Evolutionary conservation across 2,888 invertebrate species (phyloP), one percentile per base, ranked within the genome.

Genomic region (Heterodera filipjevi): DNA sequence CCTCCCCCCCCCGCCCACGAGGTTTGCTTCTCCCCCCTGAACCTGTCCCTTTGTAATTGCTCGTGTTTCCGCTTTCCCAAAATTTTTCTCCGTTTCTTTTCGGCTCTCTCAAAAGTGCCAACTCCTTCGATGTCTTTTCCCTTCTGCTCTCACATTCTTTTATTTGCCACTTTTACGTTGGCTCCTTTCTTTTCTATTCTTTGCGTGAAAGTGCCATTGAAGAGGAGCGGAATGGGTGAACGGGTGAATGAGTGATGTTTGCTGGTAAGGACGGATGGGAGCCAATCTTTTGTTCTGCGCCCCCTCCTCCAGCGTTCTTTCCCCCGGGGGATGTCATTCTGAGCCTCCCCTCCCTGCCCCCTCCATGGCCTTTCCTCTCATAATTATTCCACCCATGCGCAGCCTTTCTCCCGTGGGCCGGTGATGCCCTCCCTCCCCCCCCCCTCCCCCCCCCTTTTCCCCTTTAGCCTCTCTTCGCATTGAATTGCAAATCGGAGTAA

Each of bases 401-500:
- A 59, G 59, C n/a, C 59, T 59, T 22, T n/a, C n/a, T n/a, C 22
- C 59, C 27, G n/a, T 19, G 3, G 27, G 59, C n/a, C 59, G 27
- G 10, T 59, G 59, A 59, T 22, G 59, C 59, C 59, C 5, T 10
- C 59, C 22, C 3, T n/a, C 27, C 12, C 5, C 22, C 49, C 49
- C 14, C 22, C 0, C n/a, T 22, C 22, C 59, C n/a, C 3, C 59
- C 59, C n/a, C 3, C 10, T 3, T 6, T 3, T 6, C n/a, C n/a
- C 59, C 46, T 16, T 27, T 27, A 3, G 16, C 16, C 16, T 22
- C 49, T 49, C 8, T 10, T 49, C 59, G 22, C 59, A 59, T n/a
- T 59, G 59, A 59, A 59, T 59, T 59, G 59, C 59, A 59, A 59
- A 59, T 59, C 59, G 59, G 59, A 59, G 59, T 22, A 59, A n/a